Conservation (phyloP, 2,797 vertebrate species). For the Toxotes lorentzi region DNA sequence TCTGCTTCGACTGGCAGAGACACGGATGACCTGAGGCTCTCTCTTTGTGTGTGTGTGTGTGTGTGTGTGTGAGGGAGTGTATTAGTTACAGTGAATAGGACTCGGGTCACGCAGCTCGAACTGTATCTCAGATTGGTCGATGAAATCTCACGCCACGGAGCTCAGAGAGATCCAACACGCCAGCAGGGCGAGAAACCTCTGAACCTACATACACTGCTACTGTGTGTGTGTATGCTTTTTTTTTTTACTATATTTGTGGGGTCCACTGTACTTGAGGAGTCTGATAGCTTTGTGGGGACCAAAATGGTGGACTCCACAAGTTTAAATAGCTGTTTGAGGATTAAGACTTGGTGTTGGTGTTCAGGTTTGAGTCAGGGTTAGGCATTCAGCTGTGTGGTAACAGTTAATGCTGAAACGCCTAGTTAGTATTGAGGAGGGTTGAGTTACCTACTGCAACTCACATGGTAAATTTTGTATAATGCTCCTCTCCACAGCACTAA, state of each 20-base stretch:
- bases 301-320: no score
- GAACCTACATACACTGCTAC: slow-evolving; percentile 3
- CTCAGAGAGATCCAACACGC: slow-evolving; percentile 26
- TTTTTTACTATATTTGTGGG: no score
- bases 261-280: no score
- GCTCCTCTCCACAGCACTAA: neutral
- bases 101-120: slow-evolving; percentile 48
- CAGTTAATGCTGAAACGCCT: neutral
- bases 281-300: no score
- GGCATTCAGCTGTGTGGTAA: neutral
- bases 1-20: slow-evolving; percentile 57
- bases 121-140: slow-evolving; percentile 42
- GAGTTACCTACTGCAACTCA: neutral
- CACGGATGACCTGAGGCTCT: slow-evolving; percentile 52
- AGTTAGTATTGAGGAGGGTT: neutral
- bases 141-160: slow-evolving; percentile 58
- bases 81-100: slow-evolving; percentile 25
- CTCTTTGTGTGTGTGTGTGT: slow-evolving; percentile 28
- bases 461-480: no score
- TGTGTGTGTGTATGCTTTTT: neutral
- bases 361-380: no score
- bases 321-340: no score
- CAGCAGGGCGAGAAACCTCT: slow-evolving; percentile 52
- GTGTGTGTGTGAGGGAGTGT: slow-evolving; percentile 9
- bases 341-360: no score